phyloP scores from a whole-genome alignment of 2,888 invertebrate genomes.

The Thymelicus lineola region DNA sequence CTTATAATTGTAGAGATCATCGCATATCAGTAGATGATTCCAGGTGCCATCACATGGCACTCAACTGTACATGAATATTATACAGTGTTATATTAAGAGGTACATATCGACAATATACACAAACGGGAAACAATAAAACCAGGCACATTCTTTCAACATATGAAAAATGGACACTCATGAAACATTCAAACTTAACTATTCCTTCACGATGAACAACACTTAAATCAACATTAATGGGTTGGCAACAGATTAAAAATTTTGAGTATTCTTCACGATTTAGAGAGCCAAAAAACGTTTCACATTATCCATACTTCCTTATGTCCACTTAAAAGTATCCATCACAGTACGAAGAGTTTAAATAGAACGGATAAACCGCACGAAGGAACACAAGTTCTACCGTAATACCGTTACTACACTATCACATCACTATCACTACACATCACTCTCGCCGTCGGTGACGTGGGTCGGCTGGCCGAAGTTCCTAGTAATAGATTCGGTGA shows the following conservation, averaged over 20 bases:
- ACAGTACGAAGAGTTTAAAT: slow-evolving; percentile 14
- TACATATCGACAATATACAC: slow-evolving; percentile 80
- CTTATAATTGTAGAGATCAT: slow-evolving; percentile 86
- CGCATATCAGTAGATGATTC: slow-evolving; percentile 71
- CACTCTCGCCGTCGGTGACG: slow-evolving; percentile 88
- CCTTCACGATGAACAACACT: not conserved
- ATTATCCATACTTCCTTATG: not conserved
- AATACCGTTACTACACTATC: slow-evolving; percentile 21
- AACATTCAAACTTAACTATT: slow-evolving; percentile 29
- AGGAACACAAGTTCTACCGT: slow-evolving; percentile 12
- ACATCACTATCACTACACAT: slow-evolving; percentile 74
- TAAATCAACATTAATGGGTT: slow-evolving; percentile 22
- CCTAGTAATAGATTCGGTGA: slow-evolving; percentile 90
- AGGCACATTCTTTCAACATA: slow-evolving; percentile 60
- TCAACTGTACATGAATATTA: slow-evolving; percentile 76
- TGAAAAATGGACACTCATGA: slow-evolving; percentile 2
- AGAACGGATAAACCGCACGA: slow-evolving; percentile 15
- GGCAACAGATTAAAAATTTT: slow-evolving; percentile 42
- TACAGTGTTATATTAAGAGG: slow-evolving; percentile 71
- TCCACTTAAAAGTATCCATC: slow-evolving; percentile 11
- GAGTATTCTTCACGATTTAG: slow-evolving; percentile 73
- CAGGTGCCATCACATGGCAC: slow-evolving; percentile 78
- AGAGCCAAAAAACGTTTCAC: slow-evolving; percentile 61
- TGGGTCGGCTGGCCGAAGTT: slow-evolving; percentile 90
- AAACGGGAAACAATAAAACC: slow-evolving; percentile 60